Base-by-base conservation (phyloP, 2,888 invertebrate species). In the Polydrusus cervinus region DNA sequence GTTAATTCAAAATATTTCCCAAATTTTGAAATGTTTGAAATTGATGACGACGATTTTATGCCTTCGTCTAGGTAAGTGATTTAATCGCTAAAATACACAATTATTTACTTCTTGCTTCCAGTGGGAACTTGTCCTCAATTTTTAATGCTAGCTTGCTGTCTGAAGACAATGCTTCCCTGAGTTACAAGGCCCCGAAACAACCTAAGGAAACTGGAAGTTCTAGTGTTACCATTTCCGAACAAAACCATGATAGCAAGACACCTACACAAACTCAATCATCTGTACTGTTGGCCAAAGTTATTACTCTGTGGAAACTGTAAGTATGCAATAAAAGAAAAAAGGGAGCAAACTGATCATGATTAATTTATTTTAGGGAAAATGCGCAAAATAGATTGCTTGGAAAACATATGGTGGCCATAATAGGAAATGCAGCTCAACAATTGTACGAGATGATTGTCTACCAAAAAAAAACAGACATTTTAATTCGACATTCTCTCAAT, bases 371-470 rank as follows among this genome's bases (percentile, higher is more conserved):
- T 45, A 75, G 75, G 10, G 60, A 76, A 11, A 68, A 57, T 49
- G 69, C 67, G 0, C 65, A 61, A 20, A 72, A 72, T 16, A 49
- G 16, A 10, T n/a, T 49, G 11, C 16, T 73, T 38, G 89, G 89
- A 3, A 88, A 87, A 82, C 85, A 87, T 74, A 89, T 88, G 18
- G 79, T 88, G 65, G 89, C 88, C 1, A 78, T 89, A 43, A 88
- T 91, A 65, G 85, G 84, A 11, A 81, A 82, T 60, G 75, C 79
- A 60, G 55, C 78, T 25, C 71, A 81, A 68, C 78, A 81, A 40
- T 34, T 79, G n/a, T 82, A 81, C 72, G 86, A 87, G 80, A 65
- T 87, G 53, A 84, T 87, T 43, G 74, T 85, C 53, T 87, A 87
- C 75, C 86, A 85, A 79, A 83, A 85, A 34, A 86, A 85, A 77